Evolutionary conservation across 2,888 invertebrate genomes (phyloP).

Genomic region (Catonia carolina): DNA sequence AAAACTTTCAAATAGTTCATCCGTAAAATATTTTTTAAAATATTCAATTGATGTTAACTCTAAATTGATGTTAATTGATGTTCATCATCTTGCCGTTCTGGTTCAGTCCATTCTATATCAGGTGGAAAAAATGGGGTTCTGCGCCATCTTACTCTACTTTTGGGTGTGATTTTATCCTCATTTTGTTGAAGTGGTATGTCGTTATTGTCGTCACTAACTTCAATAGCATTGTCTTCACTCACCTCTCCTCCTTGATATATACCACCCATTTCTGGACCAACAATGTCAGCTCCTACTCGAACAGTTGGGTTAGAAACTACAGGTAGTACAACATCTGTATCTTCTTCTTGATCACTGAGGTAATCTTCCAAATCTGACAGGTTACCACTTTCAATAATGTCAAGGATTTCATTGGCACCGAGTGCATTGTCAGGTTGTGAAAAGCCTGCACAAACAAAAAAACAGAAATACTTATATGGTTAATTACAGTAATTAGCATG

Average conservation of each 20-base stretch:
- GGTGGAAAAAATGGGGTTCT: constrained; percentile 3
- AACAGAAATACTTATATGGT: too few relatives aligned
- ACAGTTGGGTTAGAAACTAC: background rate
- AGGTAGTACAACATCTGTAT: background rate
- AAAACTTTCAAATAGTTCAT: background rate
- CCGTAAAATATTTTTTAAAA: constrained; percentile 1
- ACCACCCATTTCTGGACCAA: background rate
- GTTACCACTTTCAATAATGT: constrained; percentile 1
- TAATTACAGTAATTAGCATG: too few relatives aligned
- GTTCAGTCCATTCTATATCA: background rate
- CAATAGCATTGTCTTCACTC: background rate
- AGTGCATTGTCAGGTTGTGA: too few relatives aligned
- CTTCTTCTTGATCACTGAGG: constrained; percentile 2
- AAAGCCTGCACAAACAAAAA: too few relatives aligned
- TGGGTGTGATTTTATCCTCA: background rate
- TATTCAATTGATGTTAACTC: background rate
- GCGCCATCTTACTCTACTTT: constrained; percentile 2
- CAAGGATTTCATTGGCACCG: constrained; percentile 3
- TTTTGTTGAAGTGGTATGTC: too few relatives aligned
- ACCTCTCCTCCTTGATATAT: background rate
- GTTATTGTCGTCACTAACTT: too few relatives aligned
- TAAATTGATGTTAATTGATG: too few relatives aligned
- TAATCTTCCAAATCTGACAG: background rate
- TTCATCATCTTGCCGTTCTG: background rate
- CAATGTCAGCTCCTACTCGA: constrained; percentile 1